Evolutionary conservation across 2,888 invertebrate genomes (phyloP).

Genomic region (Pheosia tremula): DNA sequence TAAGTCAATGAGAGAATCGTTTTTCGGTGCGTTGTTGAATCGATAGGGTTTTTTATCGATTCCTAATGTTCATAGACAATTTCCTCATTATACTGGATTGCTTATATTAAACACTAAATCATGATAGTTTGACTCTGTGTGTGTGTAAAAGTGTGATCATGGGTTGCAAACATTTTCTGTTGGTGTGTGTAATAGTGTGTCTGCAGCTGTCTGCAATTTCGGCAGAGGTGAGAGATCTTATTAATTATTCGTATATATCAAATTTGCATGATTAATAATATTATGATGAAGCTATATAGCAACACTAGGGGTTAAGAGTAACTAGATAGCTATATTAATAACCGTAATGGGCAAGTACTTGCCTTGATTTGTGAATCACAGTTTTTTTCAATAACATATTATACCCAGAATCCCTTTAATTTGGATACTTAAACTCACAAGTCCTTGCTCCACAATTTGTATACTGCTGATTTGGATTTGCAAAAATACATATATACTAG

Average conservation of each 20-base stretch:
- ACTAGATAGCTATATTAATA: too few species aligned
- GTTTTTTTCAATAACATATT: too few species aligned
- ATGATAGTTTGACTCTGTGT: constrained; percentile 44
- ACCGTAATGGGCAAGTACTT: too few species aligned
- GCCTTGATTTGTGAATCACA: too few species aligned
- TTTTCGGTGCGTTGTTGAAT: constrained; percentile 31
- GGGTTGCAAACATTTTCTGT: constrained; percentile 52
- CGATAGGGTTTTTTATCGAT: constrained; percentile 11
- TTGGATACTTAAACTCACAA: too few species aligned
- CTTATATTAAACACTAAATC: constrained; percentile 16
- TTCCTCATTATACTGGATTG: constrained; percentile 1
- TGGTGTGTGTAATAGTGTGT: constrained; percentile 53
- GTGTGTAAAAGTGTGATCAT: constrained; percentile 47
- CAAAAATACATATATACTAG: too few species aligned
- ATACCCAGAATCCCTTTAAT: too few species aligned
- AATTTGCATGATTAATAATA: not conserved
- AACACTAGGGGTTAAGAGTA: too few species aligned
- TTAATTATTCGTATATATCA: not conserved
- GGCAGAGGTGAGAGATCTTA: constrained; percentile 51
- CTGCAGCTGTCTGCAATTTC: constrained; percentile 44
- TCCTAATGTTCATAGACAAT: not conserved
- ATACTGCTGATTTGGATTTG: too few species aligned
- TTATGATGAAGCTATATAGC: too few species aligned
- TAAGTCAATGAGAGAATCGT: constrained; percentile 31
- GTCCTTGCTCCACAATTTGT: too few species aligned